Conservation (phyloP, 2,113 vertebrate species). For the Falcunculus frontatus region DNA sequence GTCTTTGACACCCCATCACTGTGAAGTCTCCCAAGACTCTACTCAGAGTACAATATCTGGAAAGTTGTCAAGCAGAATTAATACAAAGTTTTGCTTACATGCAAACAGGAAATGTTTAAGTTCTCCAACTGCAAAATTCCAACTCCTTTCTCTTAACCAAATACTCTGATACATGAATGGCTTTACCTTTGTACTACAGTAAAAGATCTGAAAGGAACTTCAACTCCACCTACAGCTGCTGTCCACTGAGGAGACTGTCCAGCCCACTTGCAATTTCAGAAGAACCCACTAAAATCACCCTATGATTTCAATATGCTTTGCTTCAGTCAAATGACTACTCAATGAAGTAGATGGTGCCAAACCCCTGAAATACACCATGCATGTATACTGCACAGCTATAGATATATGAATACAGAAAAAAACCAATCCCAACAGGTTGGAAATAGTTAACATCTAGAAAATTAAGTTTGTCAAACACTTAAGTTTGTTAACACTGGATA, state of each 20-base stretch:
- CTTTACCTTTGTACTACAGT: neutral
- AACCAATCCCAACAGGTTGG: neutral
- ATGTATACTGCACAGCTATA: neutral
- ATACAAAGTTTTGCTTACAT: neutral
- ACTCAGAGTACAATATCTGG: neutral
- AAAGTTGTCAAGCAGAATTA: neutral
- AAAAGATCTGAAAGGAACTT: neutral
- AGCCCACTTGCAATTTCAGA: neutral
- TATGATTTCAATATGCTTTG: neutral
- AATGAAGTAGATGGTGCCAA: neutral
- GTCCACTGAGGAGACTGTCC: neutral
- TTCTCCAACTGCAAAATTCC: neutral
- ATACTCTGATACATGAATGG: neutral
- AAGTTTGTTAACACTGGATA: neutral
- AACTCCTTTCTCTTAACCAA: neutral
- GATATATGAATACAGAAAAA: neutral
- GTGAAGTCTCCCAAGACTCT: neutral
- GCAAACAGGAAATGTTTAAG: neutral
- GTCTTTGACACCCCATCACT: neutral
- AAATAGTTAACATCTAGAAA: neutral
- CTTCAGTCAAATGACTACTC: neutral
- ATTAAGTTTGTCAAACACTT: neutral
- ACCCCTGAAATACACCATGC: neutral
- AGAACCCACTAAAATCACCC: neutral
- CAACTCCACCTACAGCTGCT: neutral